Evolutionary conservation across 2,888 invertebrate genomes (phyloP).

Genomic region (Pristionchus maxplancki): DNA sequence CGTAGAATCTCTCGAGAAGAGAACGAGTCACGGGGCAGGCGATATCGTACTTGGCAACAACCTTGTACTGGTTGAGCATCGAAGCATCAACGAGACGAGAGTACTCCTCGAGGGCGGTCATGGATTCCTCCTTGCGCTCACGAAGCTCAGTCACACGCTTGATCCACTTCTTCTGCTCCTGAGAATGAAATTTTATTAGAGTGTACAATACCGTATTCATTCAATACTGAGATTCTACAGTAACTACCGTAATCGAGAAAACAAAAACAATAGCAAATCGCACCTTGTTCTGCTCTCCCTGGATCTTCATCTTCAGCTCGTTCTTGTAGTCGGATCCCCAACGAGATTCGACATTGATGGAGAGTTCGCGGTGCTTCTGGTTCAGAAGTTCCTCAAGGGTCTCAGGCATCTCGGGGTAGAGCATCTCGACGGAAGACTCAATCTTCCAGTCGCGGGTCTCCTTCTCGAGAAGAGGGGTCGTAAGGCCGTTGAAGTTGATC

Average conservation of each 20-base stretch:
- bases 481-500: conserved; percentile 6
- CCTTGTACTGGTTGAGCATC: conserved; percentile 63
- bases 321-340: conserved; percentile 52
- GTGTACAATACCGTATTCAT: too few species aligned
- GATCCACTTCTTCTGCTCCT: conserved; percentile 62
- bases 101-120: conserved; percentile 55
- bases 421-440: conserved; percentile 9
- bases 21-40: conserved; percentile 53
- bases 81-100: conserved; percentile 61
- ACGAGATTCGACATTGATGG: conserved; percentile 13
- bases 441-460: conserved; percentile 52
- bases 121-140: conserved; percentile 44
- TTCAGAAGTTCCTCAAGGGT: conserved; percentile 59
- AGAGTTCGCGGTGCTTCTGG: conserved; percentile 61
- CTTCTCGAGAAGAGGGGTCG: conserved; percentile 29
- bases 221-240: background rate
- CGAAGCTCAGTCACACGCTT: conserved; percentile 58
- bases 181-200: background rate
- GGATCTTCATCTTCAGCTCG: conserved; percentile 36
- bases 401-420: conserved; percentile 61
- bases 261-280: too few species aligned
- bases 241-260: background rate
- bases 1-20: conserved; percentile 53
- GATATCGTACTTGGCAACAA: conserved; percentile 60
- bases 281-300: conserved; percentile 52